Evolutionary conservation across 2,888 invertebrate species (phyloP).

Genomic region (Nemoura dubitans): DNA sequence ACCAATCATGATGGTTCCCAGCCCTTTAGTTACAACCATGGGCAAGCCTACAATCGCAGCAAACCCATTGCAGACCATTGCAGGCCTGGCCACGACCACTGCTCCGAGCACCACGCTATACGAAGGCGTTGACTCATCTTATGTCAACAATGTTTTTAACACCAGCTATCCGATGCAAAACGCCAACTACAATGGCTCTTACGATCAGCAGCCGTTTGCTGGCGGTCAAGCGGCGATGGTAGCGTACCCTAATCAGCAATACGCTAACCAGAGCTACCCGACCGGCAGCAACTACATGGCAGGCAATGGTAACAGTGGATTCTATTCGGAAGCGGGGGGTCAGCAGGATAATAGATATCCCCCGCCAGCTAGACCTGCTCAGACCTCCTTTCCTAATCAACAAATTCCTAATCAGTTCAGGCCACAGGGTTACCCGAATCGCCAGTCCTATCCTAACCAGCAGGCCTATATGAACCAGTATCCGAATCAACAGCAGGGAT

Average conservation of each 20-base stretch:
- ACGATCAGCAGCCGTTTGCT: constrained; percentile 9
- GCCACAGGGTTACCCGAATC: not conserved
- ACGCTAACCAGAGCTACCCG: not conserved
- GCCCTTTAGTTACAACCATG: not conserved
- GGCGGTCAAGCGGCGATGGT: not conserved
- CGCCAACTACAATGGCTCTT: not conserved
- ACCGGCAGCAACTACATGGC: not conserved
- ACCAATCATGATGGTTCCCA: not conserved
- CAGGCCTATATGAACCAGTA: not conserved
- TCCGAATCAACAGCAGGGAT: constrained; percentile 24
- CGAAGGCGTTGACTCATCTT: not conserved
- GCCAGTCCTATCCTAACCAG: not conserved
- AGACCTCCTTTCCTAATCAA: not conserved
- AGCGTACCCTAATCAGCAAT: constrained; percentile 2
- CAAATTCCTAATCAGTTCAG: not conserved
- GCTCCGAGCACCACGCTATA: constrained; percentile 3
- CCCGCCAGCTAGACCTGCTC: not conserved
- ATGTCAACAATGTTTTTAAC: not conserved
- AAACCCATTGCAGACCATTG: not conserved
- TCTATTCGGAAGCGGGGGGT: not conserved
- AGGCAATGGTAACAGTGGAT: not conserved
- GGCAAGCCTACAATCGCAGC: not conserved
- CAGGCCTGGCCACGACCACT: not conserved
- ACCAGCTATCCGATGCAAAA: not conserved
- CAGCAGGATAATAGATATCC: not conserved